Evolutionary conservation across 2,888 invertebrate genomes (phyloP), one percentile per base, ranked within the genome.

Genomic region (Meteorus colon): DNA sequence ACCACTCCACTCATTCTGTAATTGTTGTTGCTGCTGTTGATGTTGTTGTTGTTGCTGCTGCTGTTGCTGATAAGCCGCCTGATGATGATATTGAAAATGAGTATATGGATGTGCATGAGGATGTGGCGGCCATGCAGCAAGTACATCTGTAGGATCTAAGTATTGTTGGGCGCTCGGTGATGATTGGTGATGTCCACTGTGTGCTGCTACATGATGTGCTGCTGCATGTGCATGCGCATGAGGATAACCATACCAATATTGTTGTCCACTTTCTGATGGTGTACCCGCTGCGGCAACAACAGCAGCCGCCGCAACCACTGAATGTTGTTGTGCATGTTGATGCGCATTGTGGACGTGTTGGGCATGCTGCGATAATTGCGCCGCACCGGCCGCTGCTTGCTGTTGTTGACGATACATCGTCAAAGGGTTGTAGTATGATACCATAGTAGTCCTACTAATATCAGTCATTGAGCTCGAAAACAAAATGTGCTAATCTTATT

Each of bases 341-440:
- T 80, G 81, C 67, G 10, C 19, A 55, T 55, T 55, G 6, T 55
- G 55, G 24, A 55, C 55, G 19, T 81, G 81, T 65, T 79, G 81
- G 8, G 75, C 73, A 70, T 76, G 80, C 37, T 78, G 82, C 0
- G 77, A 71, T 70, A 78, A 71, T 14, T 78, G 63, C 65, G 74
- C 16, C 5, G 55, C 55, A 55, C 55, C 55, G 6, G 55, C 55
- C 2, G 19, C 19, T 55, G 55, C 19, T 55, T 92, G 82, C 80
- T 85, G 85, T 88, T 93, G 94, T 89, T 93, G 93, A 87, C 93
- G 92, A 90, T 94, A 94, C 91, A 93, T 92, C 89, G 93, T 91
- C 86, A 93, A 90, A 89, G 93, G 91, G 90, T 93, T 93, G 85
- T 93, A 95, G 90, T 95, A 95, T 82, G 94, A 94, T 90, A 95